Conservation (phyloP, 1,140 invertebrate genomes). For the Sinella curviseta region DNA sequence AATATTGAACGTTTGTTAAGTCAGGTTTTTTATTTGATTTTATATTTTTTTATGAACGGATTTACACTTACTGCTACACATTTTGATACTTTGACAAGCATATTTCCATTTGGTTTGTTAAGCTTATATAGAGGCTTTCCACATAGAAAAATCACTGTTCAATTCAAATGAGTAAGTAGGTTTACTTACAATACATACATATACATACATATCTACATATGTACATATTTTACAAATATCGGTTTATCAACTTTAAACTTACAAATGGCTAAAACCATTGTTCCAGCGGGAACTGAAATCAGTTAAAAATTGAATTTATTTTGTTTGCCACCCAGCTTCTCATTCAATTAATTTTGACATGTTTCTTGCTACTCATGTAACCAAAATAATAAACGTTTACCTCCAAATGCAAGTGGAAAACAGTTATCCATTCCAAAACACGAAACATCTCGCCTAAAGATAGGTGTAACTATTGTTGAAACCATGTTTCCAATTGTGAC, state of each 20-base stretch:
- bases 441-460: conserved; percentile 59
- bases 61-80: conserved; percentile 36
- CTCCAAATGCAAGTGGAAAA: conserved; percentile 64
- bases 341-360: too few species aligned
- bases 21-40: background rate
- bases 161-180: too few species aligned
- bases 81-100: conserved; percentile 32
- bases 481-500: conserved; percentile 64
- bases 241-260: conserved; percentile 15
- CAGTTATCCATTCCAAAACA: conserved; percentile 61
- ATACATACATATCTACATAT: too few species aligned
- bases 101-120: conserved; percentile 35
- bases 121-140: conserved; percentile 41
- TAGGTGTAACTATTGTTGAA: conserved; percentile 62
- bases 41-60: background rate
- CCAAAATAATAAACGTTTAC: conserved; percentile 60
- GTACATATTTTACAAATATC: conserved; percentile 34
- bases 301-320: too few species aligned
- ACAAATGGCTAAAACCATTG: too few species aligned
- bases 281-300: too few species aligned
- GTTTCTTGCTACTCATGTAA: too few species aligned
- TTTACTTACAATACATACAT: background rate
- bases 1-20: background rate
- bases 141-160: conserved; percentile 40
- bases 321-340: too few species aligned